A percentile compares a stretch with the other conserved stretches of the same genome.
phyloP scores from a whole-genome alignment of 2,888 invertebrate genomes.

The Drosophila quinaria region DNA sequence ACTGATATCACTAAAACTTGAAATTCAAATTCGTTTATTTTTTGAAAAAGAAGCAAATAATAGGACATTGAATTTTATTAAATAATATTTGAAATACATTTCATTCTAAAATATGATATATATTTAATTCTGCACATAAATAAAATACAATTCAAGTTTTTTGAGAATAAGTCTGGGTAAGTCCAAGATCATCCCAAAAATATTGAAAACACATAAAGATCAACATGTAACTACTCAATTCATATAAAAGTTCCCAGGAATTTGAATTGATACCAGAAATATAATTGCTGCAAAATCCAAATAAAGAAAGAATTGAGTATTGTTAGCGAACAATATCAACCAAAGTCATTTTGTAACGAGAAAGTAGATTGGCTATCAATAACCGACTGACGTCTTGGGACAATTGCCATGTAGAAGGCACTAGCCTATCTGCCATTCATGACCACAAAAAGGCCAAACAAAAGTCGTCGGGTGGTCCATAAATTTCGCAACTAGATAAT shows the following conservation, averaged over 20 bases:
- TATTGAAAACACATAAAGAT: neutral
- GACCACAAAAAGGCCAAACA: conserved; percentile 81
- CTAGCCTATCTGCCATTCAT: conserved; percentile 69
- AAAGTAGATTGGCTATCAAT: conserved; percentile 76
- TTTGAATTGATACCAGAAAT: conserved; percentile 25
- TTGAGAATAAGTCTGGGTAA: neutral
- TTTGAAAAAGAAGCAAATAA: too few species aligned
- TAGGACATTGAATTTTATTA: too few species aligned
- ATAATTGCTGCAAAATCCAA: conserved; percentile 37
- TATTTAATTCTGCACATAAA: too few species aligned
- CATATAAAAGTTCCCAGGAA: conserved; percentile 36
- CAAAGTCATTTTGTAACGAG: conserved; percentile 66
- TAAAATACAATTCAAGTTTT: too few species aligned
- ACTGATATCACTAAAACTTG: too few species aligned
- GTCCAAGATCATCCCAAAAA: neutral
- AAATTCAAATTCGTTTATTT: too few species aligned
- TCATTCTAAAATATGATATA: too few species aligned
- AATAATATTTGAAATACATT: too few species aligned
- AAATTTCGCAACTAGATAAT: conserved; percentile 75
- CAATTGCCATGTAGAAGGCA: conserved; percentile 74
- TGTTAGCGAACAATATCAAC: conserved; percentile 56
- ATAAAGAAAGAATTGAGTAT: conserved; percentile 35
- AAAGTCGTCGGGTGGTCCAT: conserved; percentile 72
- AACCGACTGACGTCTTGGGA: conserved; percentile 59
- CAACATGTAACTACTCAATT: conserved; percentile 13